Evolutionary conservation across 1,140 invertebrate species (phyloP), one percentile per base, ranked within the genome.

Genomic region (Ylistrum balloti): DNA sequence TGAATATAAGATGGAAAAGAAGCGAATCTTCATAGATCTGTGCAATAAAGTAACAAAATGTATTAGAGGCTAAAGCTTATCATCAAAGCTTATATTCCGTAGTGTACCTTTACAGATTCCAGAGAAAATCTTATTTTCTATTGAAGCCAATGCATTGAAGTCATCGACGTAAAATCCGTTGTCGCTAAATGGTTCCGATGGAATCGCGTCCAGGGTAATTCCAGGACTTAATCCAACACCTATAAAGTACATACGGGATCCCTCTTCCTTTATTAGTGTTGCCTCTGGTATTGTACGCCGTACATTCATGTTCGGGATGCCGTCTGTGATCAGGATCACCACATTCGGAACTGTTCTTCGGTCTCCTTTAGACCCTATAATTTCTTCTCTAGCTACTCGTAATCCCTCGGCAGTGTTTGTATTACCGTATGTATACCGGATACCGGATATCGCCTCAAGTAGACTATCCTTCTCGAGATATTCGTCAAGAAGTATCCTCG

Each of bases 391-490:
- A 74, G 56, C 93, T 85, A 92, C 91, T 48, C 93, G 92, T 0
- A 96, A 90, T 11, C 94, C 95, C 85, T 91, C 93, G 10, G 93
- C 93, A 15, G 95, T 96, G 91, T 95, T 95, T 22, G 95, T 96
- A 89, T 93, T 94, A 33, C 95, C 95, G 34, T 93, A 94, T n/a
- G 89, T 89, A 88, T 94, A 95, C 9, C 92, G 92, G 87, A 94
- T 93, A 7, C 91, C 91, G n/a, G 93, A 91, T 32, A 96, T 94
- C 17, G 93, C 93, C 5, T 90, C 74, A 22, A 93, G 17, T 7
- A 92, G 33, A 13, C n/a, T 48, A 11, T 38, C 33, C 88, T 85
- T 90, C 32, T 89, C 48, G 28, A n/a, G 33, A n/a, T 88, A 33
- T 17, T 34, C 88, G 32, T 88, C 89, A 7, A 92, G 86, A 33